phyloP scores from a whole-genome alignment of 2,797 vertebrate species.

The Cuculus canorus region DNA sequence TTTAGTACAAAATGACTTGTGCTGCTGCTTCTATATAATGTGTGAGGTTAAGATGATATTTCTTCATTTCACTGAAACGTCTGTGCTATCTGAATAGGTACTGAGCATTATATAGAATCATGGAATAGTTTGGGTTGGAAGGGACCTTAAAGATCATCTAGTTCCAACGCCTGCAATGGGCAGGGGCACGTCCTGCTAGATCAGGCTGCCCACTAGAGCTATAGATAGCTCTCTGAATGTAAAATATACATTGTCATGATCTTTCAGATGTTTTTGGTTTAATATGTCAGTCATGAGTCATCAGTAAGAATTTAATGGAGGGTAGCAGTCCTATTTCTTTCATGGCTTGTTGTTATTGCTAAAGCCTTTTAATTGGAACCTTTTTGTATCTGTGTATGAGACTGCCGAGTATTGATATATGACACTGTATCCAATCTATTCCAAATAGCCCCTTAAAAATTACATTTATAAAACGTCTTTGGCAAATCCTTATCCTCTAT shows the following conservation, averaged over 20 bases:
- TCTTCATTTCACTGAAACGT: neutral
- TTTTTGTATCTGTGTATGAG: neutral
- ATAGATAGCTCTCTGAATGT: no score
- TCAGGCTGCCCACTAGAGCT: no score
- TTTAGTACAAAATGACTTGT: neutral
- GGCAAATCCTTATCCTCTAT: neutral
- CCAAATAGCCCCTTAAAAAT: neutral
- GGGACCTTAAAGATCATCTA: no score
- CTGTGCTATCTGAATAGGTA: neutral
- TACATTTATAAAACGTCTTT: neutral
- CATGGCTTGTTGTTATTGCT: neutral
- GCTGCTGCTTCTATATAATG: neutral
- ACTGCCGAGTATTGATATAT: neutral
- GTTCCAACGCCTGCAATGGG: no score
- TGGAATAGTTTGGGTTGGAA: no score
- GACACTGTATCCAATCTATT: neutral
- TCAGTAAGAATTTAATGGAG: neutral
- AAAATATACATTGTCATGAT: neutral
- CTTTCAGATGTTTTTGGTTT: neutral
- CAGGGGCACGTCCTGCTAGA: no score
- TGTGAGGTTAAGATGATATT: neutral
- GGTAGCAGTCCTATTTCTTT: neutral
- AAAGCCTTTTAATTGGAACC: neutral
- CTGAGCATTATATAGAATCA: neutral
- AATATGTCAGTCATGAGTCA: neutral